Conservation (phyloP, 1,140 invertebrate species). For the Orchesella cincta region DNA sequence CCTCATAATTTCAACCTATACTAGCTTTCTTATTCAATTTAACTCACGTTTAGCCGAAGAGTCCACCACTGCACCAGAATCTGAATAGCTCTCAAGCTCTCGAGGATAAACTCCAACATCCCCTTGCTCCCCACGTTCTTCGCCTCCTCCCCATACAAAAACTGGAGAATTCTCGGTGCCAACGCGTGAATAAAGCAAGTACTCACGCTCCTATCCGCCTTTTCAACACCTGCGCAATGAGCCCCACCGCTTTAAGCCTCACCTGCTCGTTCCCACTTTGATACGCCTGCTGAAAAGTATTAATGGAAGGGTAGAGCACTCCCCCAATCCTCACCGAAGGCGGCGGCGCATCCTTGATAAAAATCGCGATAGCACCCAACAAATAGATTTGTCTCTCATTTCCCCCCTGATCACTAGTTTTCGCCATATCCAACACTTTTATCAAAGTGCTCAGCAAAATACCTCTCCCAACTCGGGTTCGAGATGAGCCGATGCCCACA, state of each 20-base stretch:
- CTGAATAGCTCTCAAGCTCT: constrained; percentile 45
- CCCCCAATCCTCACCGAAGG: constrained; percentile 69
- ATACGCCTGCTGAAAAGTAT: constrained; percentile 80
- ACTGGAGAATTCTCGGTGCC: constrained; percentile 72
- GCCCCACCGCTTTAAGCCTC: constrained; percentile 35
- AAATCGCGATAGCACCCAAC: constrained; percentile 72
- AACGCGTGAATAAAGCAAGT: constrained; percentile 80
- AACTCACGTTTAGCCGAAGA: constrained; percentile 48
- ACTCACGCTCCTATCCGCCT: constrained; percentile 68
- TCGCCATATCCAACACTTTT: constrained; percentile 84
- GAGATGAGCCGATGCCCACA: constrained; percentile 67
- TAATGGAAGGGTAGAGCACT: constrained; percentile 89
- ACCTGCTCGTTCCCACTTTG: constrained; percentile 19
- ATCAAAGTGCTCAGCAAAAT: constrained; percentile 84
- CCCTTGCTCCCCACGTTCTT: constrained; percentile 38
- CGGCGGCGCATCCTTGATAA: constrained; percentile 77
- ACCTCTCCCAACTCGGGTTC: constrained; percentile 71
- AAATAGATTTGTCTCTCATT: constrained; percentile 14
- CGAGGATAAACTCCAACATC: constrained; percentile 45
- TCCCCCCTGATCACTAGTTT: constrained; percentile 61
- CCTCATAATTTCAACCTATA: background rate
- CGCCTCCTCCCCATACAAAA: constrained; percentile 64
- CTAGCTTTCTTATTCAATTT: background rate
- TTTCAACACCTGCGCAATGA: constrained; percentile 55
- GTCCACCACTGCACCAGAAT: constrained; percentile 45